Evolutionary conservation across 2,888 invertebrate species (phyloP), one percentile per base, ranked within the genome.

Genomic region (Vanessa cardui): DNA sequence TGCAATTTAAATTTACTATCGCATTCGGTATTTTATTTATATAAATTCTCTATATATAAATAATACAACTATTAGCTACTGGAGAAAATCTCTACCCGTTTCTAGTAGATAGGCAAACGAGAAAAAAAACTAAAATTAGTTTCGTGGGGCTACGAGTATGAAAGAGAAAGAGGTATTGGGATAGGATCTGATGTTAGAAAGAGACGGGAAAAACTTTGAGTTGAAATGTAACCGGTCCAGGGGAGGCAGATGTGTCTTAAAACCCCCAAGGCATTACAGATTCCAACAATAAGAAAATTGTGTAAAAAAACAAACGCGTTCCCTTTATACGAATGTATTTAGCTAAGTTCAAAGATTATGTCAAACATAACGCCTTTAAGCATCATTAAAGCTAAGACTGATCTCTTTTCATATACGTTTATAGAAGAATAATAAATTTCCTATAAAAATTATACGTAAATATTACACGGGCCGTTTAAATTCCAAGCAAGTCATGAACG

Each of bases 241-340:
- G 85, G 89, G 89, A 88, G 83, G 92, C 92, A 92, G 92, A 92
- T 92, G 91, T 83, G 84, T 78, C 77, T 79, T 81, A 79, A 89
- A 88, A 88, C 87, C 92, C 91, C 86, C 78, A 80, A 81, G 89
- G 90, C 88, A 84, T 83, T 82, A 85, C 85, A 81, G 86, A 88
- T 86, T 83, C 85, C 84, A 79, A 87, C 85, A 86, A 85, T 86
- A 86, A 89, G 84, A 90, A 88, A 90, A 89, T 88, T 85, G 86
- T 86, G 82, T 56, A 58, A 69, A 70, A 67, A 39, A 39, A 39
- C 12, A 39, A 70, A 66, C 66, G 47, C 18, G 50, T 9, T 50
- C 18, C 18, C 49, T 33, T 49, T 12, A 39, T 39, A 39, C 39
- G 39, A 39, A 39, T 39, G 12, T 39, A 39, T 39, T 39, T 39